A percentile compares a stretch with the other conserved stretches of the same genome.
Conservation (phyloP, 2,797 vertebrate species). For the Micropoecilia bifurca region DNA sequence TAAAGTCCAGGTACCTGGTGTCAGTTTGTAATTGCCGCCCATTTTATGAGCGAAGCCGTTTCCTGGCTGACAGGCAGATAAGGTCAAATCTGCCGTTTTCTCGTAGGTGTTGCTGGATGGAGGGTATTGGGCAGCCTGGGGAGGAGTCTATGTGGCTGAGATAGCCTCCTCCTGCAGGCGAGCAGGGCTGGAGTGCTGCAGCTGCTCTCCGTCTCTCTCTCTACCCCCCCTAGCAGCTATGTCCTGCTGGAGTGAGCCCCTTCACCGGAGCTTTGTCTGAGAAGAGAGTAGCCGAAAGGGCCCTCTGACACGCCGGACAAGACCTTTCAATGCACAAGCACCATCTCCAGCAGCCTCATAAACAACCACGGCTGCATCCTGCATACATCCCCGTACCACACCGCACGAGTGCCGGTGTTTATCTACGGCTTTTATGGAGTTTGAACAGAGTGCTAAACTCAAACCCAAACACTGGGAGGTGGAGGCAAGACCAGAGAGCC, state of each 20-base stretch:
- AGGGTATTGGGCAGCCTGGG: conserved; percentile 70
- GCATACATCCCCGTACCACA: conserved; percentile 65
- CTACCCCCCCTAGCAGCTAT: conserved; percentile 71
- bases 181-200: conserved; percentile 72
- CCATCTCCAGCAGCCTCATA: conserved; percentile 65
- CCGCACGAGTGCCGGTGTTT: conserved; percentile 75
- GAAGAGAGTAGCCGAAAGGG: conserved; percentile 82
- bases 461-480: conserved; percentile 81
- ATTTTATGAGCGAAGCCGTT: conserved; percentile 55
- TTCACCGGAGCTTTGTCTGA: conserved; percentile 81
- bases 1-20: conserved; percentile 19
- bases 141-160: conserved; percentile 73
- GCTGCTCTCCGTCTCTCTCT: conserved; percentile 46
- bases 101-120: conserved; percentile 55
- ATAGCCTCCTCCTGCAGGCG: conserved; percentile 78
- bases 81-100: conserved; percentile 74
- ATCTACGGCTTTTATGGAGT: conserved; percentile 79
- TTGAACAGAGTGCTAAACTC: conserved; percentile 81
- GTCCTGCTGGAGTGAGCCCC: conserved; percentile 82
- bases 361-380: conserved; percentile 53
- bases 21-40: conserved; percentile 39
- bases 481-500: conserved; percentile 66
- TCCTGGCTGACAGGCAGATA: conserved; percentile 68
- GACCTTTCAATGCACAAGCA: conserved; percentile 79
- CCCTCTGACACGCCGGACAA: conserved; percentile 81